phyloP scores from a whole-genome alignment of 2,888 invertebrate genomes.

The Sphecodes monilicornis region DNA sequence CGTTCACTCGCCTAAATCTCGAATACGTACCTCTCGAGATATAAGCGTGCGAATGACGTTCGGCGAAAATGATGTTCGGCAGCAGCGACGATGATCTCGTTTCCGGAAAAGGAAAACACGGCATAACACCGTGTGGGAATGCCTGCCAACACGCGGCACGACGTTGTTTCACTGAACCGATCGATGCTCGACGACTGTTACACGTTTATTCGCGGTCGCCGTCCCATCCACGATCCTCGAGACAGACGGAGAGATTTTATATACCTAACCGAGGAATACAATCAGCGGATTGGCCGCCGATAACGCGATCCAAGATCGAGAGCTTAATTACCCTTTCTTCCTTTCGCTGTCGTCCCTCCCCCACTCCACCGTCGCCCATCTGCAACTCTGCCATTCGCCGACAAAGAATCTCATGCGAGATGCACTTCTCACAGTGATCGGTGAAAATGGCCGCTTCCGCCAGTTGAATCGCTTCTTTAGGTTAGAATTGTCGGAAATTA shows the following conservation, averaged over 20 bases:
- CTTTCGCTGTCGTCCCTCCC: neutral
- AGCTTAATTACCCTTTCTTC: slow-evolving; percentile 46
- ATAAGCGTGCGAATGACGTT: neutral
- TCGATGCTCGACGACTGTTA: slow-evolving; percentile 48
- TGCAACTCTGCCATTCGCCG: neutral
- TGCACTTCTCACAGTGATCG: neutral
- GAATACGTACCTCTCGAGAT: neutral
- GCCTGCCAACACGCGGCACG: slow-evolving; percentile 33
- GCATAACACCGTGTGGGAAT: slow-evolving; percentile 31
- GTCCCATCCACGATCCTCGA: slow-evolving; percentile 30
- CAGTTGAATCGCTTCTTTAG: neutral
- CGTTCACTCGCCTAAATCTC: neutral
- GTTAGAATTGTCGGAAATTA: neutral
- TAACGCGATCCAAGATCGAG: slow-evolving; percentile 42
- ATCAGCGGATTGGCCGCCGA: slow-evolving; percentile 56
- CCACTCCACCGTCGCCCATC: neutral
- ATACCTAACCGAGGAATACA: slow-evolving; percentile 25
- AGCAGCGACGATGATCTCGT: neutral
- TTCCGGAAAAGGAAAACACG: slow-evolving; percentile 10
- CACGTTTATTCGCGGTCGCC: slow-evolving; percentile 31
- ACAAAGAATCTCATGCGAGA: neutral
- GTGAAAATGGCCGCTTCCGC: neutral
- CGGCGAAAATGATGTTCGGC: neutral
- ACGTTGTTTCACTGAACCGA: slow-evolving; percentile 41
- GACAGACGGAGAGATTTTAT: slow-evolving; percentile 8